Base-by-base conservation (phyloP, 2,113 vertebrate genomes). In the Hirundichthys speculiger region DNA sequence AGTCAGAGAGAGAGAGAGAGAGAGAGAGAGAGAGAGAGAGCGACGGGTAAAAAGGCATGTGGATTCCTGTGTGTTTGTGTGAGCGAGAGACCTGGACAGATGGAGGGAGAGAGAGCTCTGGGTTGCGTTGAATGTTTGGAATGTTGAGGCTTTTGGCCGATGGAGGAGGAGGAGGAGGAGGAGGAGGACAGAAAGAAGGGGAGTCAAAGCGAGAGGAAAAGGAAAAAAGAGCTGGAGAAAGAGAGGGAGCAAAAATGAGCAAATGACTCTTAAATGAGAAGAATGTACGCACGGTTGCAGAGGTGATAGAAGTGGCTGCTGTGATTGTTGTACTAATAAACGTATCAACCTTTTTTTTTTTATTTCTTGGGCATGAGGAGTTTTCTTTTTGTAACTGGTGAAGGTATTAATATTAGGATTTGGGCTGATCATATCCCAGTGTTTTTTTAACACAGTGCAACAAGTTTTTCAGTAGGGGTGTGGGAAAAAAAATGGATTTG, bases 51-150 rank as follows among this genome's bases (percentile, higher is more conserved):
- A 43, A 24, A 67, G 58, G 50, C 70, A 72, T 71, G 76, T 79
- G 55, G 69, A 84, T 86, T 79, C 80, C 74, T 80, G 78, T 70
- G 68, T 76, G 71, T 72, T 70, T 76, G 75, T 48, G 52, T 19
- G 85, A 69, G 67, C 3, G 46, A 64, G 57, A 43, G 56, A 78
- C 58, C 38, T n/a, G 52, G 65, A 27, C 20, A 59, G 25, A 27
- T 16, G 13, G 45, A 14, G 16, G 18, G 58, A 14, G 54, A 39
- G 63, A 20, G 55, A 54, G 75, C 46, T 56, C 69, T 59, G 69
- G 74, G 80, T 86, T 85, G 85, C 88, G 80, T 88, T 84, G 85
- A 88, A 88, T 87, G 86, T 87, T 66, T 73, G 79, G 84, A 88
- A 89, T 89, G 85, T 83, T 89, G 83, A 82, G 84, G 83, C 75